These are phyloP conservation scores for Labeo calbasu DNA, from an alignment of 2,797 vertebrate species.

Conservation along the genomic window DNA sequence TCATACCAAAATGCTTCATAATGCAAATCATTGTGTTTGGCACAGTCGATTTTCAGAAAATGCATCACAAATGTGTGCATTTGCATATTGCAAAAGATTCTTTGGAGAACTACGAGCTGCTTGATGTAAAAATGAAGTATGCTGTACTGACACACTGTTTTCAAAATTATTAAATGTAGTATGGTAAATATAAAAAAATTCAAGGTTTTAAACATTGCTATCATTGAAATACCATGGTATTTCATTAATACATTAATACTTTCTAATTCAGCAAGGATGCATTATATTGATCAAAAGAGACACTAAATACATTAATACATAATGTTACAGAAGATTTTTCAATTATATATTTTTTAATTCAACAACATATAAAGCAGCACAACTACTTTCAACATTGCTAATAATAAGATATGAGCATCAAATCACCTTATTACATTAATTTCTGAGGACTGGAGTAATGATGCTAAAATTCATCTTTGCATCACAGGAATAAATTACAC, in stretches of 20 bases:
- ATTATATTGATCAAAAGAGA: background rate
- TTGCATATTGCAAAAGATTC: background rate
- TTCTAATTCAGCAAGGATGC: background rate
- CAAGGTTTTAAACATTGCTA: background rate
- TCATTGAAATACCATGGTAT: background rate
- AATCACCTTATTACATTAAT: no score
- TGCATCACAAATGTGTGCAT: background rate
- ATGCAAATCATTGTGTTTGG: background rate
- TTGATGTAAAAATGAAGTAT: background rate
- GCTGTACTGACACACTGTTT: background rate
- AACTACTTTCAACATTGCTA: background rate
- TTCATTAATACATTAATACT: background rate
- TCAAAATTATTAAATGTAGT: background rate
- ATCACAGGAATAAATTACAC: background rate
- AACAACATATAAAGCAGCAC: background rate
- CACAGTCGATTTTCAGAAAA: background rate
- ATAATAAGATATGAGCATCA: background rate
- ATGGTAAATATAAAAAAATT: background rate
- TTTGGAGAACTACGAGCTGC: background rate
- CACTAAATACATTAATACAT: background rate
- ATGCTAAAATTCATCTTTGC: background rate
- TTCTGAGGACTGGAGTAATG: background rate
- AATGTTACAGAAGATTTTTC: background rate
- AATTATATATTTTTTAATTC: background rate
- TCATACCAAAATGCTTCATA: background rate